Base-by-base conservation (phyloP, 2,888 invertebrate genomes). In the Parnassius glacialis region DNA sequence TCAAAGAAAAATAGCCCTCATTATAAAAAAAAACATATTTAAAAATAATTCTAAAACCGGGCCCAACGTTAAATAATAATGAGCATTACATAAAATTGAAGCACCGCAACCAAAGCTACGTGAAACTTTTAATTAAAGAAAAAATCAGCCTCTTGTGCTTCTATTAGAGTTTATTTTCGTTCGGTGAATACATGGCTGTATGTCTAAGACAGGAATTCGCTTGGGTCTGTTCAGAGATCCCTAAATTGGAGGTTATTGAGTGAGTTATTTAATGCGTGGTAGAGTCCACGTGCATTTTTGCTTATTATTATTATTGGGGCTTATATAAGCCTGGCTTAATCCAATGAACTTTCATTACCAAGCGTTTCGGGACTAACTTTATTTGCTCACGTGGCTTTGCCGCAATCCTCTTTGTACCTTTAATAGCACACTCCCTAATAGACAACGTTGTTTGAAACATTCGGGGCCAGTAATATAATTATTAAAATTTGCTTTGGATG, bases 291-390 rank as follows among this genome's bases (percentile, higher is more conserved):
- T 90, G 86, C 87, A 87, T 90, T 90, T 90, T 89, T 87, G 87
- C 84, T 87, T 89, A 87, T 89, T 88, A 89, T 78, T 78, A 75
- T 90, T 90, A 85, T 88, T 87, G 82, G 80, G 83, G 88, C 82
- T 82, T 83, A 80, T 70, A 72, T 81, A 84, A 83, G 82, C 85
- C 74, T 74, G 70, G 72, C 71, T 74, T 90, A 91, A 91, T 91
- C 91, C 90, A 89, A 90, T 90, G 87, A 85, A 87, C 80, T 87
- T 87, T 87, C 85, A 89, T 90, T 90, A 90, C 76, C 64, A 77
- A 73, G 81, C 89, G 88, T 86, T 88, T 83, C 78, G 80, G 79
- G 74, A 75, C 69, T 79, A 84, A 87, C 81, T 82, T 90, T 91
- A 89, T 90, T 90, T 91, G 85, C 85, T 83, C 75, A 68, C 73